Conservation (phyloP, 2,888 invertebrate species). For the Aricia artaxerxes region DNA sequence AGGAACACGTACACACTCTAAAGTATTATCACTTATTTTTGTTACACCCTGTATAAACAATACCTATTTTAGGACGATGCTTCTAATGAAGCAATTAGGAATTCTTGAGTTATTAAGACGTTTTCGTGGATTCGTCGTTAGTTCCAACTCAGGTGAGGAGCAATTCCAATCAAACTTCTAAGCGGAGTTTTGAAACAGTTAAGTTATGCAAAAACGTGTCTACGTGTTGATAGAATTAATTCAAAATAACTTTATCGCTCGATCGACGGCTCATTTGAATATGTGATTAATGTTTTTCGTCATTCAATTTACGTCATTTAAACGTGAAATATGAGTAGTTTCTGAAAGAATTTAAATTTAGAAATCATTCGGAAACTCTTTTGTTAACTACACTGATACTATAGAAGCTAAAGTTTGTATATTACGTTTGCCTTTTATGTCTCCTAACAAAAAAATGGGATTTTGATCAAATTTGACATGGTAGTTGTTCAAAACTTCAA, state of each 20-base stretch:
- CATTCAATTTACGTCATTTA: not conserved
- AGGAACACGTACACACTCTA: too few relatives aligned
- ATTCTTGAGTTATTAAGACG: constrained; percentile 4
- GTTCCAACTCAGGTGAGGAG: constrained; percentile 66
- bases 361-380: too few relatives aligned
- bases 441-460: too few relatives aligned
- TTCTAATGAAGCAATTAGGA: not conserved
- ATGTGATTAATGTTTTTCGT: not conserved
- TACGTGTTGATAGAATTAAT: constrained; percentile 37
- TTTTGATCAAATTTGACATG: too few relatives aligned
- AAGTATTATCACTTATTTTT: too few relatives aligned
- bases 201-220: constrained; percentile 53
- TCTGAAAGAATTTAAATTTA: too few relatives aligned
- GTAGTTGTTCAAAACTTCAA: too few relatives aligned
- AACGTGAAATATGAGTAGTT: too few relatives aligned
- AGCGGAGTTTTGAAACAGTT: constrained; percentile 59
- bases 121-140: constrained; percentile 42
- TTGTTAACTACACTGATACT: too few relatives aligned
- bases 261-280: constrained; percentile 10
- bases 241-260: constrained; percentile 20
- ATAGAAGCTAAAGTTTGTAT: too few relatives aligned
- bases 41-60: too few relatives aligned
- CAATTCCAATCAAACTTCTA: constrained; percentile 70
- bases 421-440: too few relatives aligned
- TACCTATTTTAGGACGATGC: not conserved